phyloP scores from a whole-genome alignment of 2,888 invertebrate species.

The Plagodis pulveraria region DNA sequence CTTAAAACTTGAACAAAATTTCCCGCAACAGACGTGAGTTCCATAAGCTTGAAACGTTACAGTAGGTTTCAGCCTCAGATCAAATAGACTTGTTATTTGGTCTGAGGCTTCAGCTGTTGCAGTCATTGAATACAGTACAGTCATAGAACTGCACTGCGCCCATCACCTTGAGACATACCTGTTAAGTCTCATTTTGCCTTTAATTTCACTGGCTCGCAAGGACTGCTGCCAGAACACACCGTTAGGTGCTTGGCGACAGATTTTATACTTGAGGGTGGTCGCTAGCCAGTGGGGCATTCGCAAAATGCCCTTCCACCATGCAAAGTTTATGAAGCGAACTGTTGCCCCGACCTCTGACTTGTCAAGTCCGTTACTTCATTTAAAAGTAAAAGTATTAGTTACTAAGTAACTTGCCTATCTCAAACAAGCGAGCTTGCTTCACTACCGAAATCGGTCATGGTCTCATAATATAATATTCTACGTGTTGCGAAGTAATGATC shows the following conservation, averaged over 20 bases:
- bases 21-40: neutral
- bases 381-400: constrained; percentile 1
- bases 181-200: too few species aligned
- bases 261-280: too few species aligned
- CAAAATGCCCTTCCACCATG: too few species aligned
- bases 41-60: neutral
- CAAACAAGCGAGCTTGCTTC: neutral
- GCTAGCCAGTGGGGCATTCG: too few species aligned
- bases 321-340: neutral
- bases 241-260: too few species aligned
- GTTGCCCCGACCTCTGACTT: constrained; percentile 14
- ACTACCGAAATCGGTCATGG: constrained; percentile 19
- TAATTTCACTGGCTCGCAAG: too few species aligned
- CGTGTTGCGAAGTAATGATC: constrained; percentile 31
- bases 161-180: too few species aligned
- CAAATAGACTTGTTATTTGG: too few species aligned
- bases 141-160: too few species aligned
- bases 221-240: too few species aligned
- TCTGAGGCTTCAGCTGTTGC: neutral
- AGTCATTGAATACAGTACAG: too few species aligned
- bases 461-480: constrained; percentile 15
- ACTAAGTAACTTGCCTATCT: constrained; percentile 1
- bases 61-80: neutral
- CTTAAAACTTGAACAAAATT: too few species aligned
- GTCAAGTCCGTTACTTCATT: constrained; percentile 12